phyloP scores from a whole-genome alignment of 1,140 invertebrate genomes.

The Papilio aristodemus region DNA sequence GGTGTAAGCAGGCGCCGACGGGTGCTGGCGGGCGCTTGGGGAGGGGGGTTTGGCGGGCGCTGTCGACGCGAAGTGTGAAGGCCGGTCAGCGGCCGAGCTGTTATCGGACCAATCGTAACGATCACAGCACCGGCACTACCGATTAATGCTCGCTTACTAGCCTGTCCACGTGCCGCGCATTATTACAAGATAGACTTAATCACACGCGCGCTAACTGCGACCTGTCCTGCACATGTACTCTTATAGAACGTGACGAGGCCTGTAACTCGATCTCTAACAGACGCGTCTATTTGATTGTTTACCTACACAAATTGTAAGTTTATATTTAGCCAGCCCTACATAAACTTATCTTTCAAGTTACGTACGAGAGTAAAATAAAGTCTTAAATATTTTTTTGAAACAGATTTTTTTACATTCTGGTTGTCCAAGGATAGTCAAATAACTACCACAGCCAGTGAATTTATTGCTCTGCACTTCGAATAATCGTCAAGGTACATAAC shows the following conservation, averaged over 20 bases:
- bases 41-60: conserved; percentile 49
- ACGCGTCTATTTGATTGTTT: neutral
- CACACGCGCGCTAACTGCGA: conserved; percentile 32
- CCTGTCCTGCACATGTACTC: neutral
- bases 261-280: neutral
- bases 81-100: conserved; percentile 74
- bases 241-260: neutral
- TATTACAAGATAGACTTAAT: conserved; percentile 42
- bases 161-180: conserved; percentile 58
- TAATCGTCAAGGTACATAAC: neutral
- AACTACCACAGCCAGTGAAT: neutral
- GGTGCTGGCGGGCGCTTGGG: too few species aligned
- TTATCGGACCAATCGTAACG: conserved; percentile 70
- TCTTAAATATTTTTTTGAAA: neutral
- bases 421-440: neutral
- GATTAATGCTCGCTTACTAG: conserved; percentile 52
- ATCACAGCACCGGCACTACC: conserved; percentile 47
- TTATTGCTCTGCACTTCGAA: neutral
- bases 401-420: neutral
- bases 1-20: too few species aligned
- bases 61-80: conserved; percentile 66
- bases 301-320: conserved; percentile 9
- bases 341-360: neutral
- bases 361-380: neutral
- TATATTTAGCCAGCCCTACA: neutral